Percentiles rank a stretch among this genome's conserved stretches.
Evolutionary conservation across 2,113 vertebrate genomes (phyloP).

Genomic region (Zootoca vivipara): DNA sequence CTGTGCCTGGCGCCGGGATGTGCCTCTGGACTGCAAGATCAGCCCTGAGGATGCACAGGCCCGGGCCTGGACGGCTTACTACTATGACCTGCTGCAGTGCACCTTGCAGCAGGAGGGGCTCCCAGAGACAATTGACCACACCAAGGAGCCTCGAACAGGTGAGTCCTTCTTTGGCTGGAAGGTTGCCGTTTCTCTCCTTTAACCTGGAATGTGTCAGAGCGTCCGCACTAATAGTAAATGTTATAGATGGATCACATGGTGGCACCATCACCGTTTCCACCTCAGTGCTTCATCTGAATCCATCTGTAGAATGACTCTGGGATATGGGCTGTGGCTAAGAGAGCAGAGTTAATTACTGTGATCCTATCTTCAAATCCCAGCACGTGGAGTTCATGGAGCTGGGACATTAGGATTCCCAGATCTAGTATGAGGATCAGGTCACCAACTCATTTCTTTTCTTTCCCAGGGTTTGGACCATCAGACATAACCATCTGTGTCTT

Average conservation of each 20-base stretch:
- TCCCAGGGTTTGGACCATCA: slow-evolving; percentile 56
- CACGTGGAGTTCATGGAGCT: background rate
- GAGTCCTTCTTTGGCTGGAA: background rate
- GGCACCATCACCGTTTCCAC: background rate
- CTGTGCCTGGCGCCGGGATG: slow-evolving; percentile 56
- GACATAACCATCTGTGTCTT: slow-evolving; percentile 75
- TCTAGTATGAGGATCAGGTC: background rate
- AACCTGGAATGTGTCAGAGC: background rate
- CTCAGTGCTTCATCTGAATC: background rate
- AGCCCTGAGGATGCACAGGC: slow-evolving; percentile 49
- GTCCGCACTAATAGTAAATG: background rate
- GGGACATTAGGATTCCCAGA: background rate
- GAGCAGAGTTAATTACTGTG: background rate
- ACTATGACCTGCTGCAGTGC: slow-evolving; percentile 68
- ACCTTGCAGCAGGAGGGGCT: slow-evolving; percentile 71
- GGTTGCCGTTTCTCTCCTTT: background rate
- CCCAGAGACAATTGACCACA: slow-evolving; percentile 69
- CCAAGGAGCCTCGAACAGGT: slow-evolving; percentile 66
- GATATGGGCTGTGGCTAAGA: background rate
- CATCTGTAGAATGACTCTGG: background rate
- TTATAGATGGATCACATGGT: background rate
- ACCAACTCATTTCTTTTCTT: slow-evolving; percentile 7
- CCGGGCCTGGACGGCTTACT: slow-evolving; percentile 59
- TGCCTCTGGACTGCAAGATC: slow-evolving; percentile 62
- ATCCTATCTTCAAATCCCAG: background rate